Conservation (phyloP, 2,888 invertebrate genomes). For the Palloptera scutellata region DNA sequence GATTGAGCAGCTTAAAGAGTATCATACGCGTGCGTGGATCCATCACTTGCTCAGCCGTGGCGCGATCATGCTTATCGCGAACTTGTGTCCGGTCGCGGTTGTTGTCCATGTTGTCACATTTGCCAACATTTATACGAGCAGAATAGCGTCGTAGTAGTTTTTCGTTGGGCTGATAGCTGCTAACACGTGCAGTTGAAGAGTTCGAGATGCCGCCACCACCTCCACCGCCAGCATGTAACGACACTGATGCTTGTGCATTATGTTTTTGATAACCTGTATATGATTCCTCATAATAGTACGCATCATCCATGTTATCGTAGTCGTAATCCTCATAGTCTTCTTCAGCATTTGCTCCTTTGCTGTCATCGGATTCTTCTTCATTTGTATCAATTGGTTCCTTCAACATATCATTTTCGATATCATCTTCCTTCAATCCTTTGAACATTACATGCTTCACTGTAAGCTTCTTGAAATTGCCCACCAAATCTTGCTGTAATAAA, state of each 20-base stretch:
- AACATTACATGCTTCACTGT: conserved; percentile 55
- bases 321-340: conserved; percentile 42
- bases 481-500: conserved; percentile 47
- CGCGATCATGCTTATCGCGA: conserved; percentile 93
- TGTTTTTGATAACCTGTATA: conserved; percentile 59
- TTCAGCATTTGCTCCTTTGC: conserved; percentile 29
- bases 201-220: conserved; percentile 48
- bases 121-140: conserved; percentile 84
- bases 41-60: conserved; percentile 97
- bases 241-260: conserved; percentile 43
- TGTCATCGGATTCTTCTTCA: conserved; percentile 35
- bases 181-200: conserved; percentile 70
- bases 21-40: conserved; percentile 96
- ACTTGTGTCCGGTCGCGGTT: conserved; percentile 75
- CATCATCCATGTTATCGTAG: conserved; percentile 46
- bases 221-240: conserved; percentile 14
- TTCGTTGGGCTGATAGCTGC: conserved; percentile 79
- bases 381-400: conserved; percentile 30
- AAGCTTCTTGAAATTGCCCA: conserved; percentile 48
- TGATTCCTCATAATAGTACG: conserved; percentile 57
- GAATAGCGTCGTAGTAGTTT: conserved; percentile 81
- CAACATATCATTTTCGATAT: conserved; percentile 38
- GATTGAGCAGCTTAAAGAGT: conserved; percentile 89
- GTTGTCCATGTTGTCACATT: conserved; percentile 71
- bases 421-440: conserved; percentile 43